phyloP scores from a whole-genome alignment of 2,888 invertebrate genomes.

The Mamestra brassicae region DNA sequence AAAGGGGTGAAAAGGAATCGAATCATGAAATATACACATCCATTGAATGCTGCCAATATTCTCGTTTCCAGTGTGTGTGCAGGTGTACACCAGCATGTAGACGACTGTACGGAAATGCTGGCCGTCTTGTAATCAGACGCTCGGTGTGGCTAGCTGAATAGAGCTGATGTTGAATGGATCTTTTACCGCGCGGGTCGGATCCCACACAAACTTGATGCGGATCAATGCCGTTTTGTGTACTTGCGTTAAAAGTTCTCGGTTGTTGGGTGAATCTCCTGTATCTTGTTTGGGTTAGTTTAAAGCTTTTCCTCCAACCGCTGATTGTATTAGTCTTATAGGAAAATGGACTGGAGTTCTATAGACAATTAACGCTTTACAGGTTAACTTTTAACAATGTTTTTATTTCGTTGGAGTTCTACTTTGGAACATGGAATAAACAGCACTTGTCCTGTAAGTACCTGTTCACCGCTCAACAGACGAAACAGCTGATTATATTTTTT shows the following conservation, averaged over 20 bases:
- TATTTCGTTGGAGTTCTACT: no score
- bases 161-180: slow-evolving; percentile 18
- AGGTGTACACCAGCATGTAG: background rate
- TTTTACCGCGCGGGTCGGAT: background rate
- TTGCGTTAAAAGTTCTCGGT: background rate
- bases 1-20: background rate
- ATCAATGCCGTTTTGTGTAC: background rate
- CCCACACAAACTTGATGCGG: background rate
- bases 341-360: background rate
- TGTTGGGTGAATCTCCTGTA: background rate
- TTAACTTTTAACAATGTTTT: no score
- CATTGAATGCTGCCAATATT: background rate
- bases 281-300: background rate
- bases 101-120: background rate
- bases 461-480: no score
- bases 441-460: no score
- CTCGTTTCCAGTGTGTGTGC: background rate
- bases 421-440: no score
- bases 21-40: background rate
- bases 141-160: background rate
- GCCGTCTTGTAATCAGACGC: slow-evolving; percentile 13
- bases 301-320: background rate
- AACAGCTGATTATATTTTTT: no score
- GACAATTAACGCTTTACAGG: background rate
- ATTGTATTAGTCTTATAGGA: background rate